Base-by-base conservation (phyloP, 2,797 vertebrate species). In the Schizothorax lantsangensis region DNA sequence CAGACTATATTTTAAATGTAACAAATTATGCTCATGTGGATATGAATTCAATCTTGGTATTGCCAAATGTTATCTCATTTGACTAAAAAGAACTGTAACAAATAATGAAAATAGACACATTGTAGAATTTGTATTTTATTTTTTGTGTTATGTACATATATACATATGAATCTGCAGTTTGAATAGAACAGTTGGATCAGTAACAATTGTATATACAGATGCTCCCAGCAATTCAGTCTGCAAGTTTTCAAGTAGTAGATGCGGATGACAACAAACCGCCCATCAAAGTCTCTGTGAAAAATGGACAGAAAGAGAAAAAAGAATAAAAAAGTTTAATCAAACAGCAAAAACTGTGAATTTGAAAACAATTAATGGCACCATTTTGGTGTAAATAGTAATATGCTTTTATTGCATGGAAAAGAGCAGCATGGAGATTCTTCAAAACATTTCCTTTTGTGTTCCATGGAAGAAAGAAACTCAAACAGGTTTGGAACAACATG, bases 71-170 rank as follows among this genome's bases (percentile, higher is more conserved):
- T 1, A 69, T 62, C 10, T 77, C 38, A 77, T 19, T 36, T 77
- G 9, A 77, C 21, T 15, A 64, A 75, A 59, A 40, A 14, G 5
- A 36, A 81, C 38, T 62, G 4, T 23, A 23, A 68, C 10, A 68
- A 52, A n/a, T 54, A 5, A 72, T 71, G 49, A 26, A 72, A 72
- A 72, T 17, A 5, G 7, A 15, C 19, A 66, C 68, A 30, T 52
- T 74, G 57, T 52, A 49, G 72, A 84, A 19, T 49, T 45, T 40
- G 47, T 85, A 38, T 77, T 88, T 89, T 74, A 30, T 77, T 79
- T 75, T 79, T 64, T 45, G 47, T 17, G 43, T 83, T 90, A 88
- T 88, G 11, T 88, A 89, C 89, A 90, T 89, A 88, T 89, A 88
- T 88, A 86, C 88, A 89, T 23, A 52, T 26, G 30, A 45, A 68